Evolutionary conservation across 2,888 invertebrate species (phyloP).

Genomic region (Rhingia rostrata): DNA sequence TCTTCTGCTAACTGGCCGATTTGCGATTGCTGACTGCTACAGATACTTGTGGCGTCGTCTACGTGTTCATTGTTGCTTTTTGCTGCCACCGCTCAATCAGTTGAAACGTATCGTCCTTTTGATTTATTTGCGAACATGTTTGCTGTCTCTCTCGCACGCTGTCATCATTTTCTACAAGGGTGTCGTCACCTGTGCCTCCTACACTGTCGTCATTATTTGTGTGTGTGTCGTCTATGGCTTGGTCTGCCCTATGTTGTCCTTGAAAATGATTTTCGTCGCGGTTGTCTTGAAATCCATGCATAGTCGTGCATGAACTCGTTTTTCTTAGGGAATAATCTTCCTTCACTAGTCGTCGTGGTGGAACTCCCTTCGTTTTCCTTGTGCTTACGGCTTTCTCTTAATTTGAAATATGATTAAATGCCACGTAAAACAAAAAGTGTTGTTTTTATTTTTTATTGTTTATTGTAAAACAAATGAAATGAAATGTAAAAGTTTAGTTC

Average conservation of each 20-base stretch:
- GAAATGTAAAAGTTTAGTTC: no score
- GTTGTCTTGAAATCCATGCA: background rate
- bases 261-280: background rate
- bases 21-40: background rate
- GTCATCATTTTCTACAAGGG: no score
- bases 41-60: background rate
- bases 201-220: no score
- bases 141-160: background rate
- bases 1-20: background rate
- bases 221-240: background rate
- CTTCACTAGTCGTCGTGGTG: background rate
- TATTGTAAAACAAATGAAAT: no score
- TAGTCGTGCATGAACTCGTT: background rate
- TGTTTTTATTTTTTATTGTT: no score
- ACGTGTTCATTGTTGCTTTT: background rate
- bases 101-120: background rate
- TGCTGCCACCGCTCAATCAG: background rate
- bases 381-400: no score
- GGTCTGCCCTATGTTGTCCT: background rate
- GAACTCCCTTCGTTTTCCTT: background rate
- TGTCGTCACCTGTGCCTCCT: no score
- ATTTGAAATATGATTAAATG: no score
- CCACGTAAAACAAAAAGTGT: no score
- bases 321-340: background rate
- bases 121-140: background rate